A percentile compares a stretch with the other conserved stretches of the same genome.
Evolutionary conservation across 2,888 invertebrate species (phyloP).

Genomic region (Hydroisotoma schaefferi): DNA sequence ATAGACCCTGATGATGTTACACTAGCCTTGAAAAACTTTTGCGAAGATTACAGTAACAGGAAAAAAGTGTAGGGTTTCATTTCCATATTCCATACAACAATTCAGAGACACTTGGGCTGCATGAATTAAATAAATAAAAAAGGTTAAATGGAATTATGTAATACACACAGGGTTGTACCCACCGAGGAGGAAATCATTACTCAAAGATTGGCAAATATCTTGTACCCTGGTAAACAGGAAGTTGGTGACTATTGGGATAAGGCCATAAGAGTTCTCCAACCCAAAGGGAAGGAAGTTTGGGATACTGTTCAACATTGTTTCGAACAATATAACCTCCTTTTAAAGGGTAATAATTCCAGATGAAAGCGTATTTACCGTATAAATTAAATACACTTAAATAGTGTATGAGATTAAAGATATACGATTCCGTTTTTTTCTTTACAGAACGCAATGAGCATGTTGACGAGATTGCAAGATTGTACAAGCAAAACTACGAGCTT

Average conservation of each 20-base stretch:
- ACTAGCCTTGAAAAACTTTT: slow-evolving; percentile 37
- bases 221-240: slow-evolving; percentile 53
- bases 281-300: slow-evolving; percentile 67
- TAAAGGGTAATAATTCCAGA: slow-evolving; percentile 57
- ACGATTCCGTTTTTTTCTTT: not conserved
- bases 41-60: slow-evolving; percentile 37
- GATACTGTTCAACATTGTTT: slow-evolving; percentile 63
- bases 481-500: slow-evolving; percentile 66
- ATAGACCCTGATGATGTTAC: slow-evolving; percentile 41
- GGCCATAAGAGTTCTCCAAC: slow-evolving; percentile 61
- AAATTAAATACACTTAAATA: not conserved
- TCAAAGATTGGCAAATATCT: slow-evolving; percentile 28
- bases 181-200: slow-evolving; percentile 36
- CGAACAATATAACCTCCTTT: slow-evolving; percentile 62
- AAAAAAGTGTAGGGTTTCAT: slow-evolving; percentile 25
- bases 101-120: not conserved
- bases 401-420: not conserved
- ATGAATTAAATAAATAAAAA: not conserved
- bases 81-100: not conserved
- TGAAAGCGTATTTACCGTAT: not conserved
- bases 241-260: slow-evolving; percentile 66
- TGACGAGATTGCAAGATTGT: slow-evolving; percentile 62
- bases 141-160: not conserved
- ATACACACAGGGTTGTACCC: slow-evolving; percentile 18
- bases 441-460: slow-evolving; percentile 65